phyloP scores from a whole-genome alignment of 2,797 vertebrate species.

The Petrocephalus schoutedeni region DNA sequence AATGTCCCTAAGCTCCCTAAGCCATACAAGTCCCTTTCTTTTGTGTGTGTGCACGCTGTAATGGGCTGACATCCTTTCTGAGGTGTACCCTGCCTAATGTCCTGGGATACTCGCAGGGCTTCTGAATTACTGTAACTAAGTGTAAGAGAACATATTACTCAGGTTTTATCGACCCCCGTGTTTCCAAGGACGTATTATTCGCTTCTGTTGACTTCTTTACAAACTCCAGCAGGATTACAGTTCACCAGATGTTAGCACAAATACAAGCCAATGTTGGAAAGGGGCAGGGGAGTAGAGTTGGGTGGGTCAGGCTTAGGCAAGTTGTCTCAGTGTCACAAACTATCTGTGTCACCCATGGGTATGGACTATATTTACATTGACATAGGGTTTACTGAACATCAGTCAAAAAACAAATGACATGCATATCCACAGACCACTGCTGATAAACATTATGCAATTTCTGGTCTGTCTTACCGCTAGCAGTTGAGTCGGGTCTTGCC shows the following conservation, averaged over 20 bases:
- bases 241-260: background rate
- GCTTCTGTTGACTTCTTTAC: background rate
- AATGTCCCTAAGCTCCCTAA: background rate
- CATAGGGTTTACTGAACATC: background rate
- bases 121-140: background rate
- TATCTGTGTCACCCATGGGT: background rate
- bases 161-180: background rate
- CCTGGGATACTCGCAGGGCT: background rate
- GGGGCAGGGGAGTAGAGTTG: background rate
- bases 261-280: background rate
- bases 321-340: background rate
- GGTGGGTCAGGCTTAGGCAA: background rate
- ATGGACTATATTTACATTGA: background rate
- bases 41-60: background rate
- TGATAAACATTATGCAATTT: background rate
- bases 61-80: background rate
- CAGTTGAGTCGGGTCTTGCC: conserved; percentile 14
- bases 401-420: background rate
- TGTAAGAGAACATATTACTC: background rate
- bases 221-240: background rate
- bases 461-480: conserved; percentile 31
- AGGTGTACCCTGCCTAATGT: background rate
- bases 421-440: background rate
- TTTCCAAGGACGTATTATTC: background rate
- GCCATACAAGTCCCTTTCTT: background rate